phyloP scores from a whole-genome alignment of 2,888 invertebrate species.

The Lymantria dispar region DNA sequence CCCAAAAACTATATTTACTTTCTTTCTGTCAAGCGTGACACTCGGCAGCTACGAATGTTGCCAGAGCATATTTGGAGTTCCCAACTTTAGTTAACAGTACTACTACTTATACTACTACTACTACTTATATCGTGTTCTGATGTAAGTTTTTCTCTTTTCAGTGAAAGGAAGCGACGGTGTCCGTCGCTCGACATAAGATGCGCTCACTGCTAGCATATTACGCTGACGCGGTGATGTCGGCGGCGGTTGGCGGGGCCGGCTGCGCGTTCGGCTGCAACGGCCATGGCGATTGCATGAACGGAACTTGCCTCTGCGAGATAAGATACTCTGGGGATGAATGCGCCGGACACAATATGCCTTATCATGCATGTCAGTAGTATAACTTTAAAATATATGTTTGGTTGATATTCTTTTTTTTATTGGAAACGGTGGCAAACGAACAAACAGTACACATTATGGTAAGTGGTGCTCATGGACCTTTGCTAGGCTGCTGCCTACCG shows the following conservation, averaged over 20 bases:
- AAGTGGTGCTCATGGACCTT: too few species aligned
- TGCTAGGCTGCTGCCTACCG: too few species aligned
- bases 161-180: conserved; percentile 48
- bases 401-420: too few species aligned
- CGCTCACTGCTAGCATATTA: conserved; percentile 76
- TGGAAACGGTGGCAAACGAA: too few species aligned
- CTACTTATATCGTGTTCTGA: too few species aligned
- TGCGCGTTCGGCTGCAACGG: conserved; percentile 92
- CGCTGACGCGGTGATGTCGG: conserved; percentile 74
- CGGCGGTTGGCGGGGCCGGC: conserved; percentile 70
- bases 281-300: conserved; percentile 95
- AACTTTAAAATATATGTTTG: not conserved
- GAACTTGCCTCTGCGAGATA: conserved; percentile 95
- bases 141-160: conserved; percentile 36
- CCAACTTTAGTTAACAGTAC: too few species aligned
- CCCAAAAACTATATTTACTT: too few species aligned
- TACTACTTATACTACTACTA: too few species aligned
- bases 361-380: conserved; percentile 64
- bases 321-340: conserved; percentile 92
- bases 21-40: too few species aligned
- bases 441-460: too few species aligned
- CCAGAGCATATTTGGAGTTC: too few species aligned
- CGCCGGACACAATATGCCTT: conserved; percentile 91
- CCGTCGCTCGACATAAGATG: conserved; percentile 66
- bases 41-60: too few species aligned